Evolutionary conservation across 1,140 invertebrate genomes (phyloP).

Genomic region (Acyrthosiphon pisum): DNA sequence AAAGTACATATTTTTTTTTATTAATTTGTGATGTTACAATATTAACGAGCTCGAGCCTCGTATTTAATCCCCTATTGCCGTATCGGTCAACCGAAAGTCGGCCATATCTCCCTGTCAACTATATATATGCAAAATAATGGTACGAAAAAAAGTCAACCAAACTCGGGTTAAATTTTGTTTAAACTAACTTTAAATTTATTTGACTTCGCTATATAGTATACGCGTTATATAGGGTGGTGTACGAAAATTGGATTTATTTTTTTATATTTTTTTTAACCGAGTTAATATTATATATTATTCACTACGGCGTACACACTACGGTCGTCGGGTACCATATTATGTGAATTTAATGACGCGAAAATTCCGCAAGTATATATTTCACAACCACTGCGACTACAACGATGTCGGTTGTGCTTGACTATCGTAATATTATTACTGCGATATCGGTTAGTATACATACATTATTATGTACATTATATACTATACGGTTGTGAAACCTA

Average conservation of each 20-base stretch:
- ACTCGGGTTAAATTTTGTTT: background rate
- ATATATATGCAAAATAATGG: background rate
- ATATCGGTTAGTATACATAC: background rate
- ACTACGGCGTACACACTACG: background rate
- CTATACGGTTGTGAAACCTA: background rate
- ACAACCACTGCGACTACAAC: background rate
- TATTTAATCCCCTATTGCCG: background rate
- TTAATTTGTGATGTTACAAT: background rate
- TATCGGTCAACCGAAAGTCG: background rate
- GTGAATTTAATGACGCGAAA: constrained; percentile 9
- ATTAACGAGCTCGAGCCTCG: background rate
- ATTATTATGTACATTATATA: background rate
- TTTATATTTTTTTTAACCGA: background rate
- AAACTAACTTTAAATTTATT: constrained; percentile 21
- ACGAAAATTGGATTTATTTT: background rate
- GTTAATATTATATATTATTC: constrained; percentile 19
- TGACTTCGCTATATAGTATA: background rate
- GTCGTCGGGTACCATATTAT: background rate
- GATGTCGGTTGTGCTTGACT: background rate
- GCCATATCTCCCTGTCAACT: background rate
- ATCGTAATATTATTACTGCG: background rate
- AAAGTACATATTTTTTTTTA: background rate
- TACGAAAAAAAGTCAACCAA: background rate
- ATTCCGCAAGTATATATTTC: constrained; percentile 6
- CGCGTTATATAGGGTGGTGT: background rate